These are phyloP conservation scores for Stichopus chloronotus DNA, from an alignment of 35 echinoderm and acorn worm species.

Conservation along the genomic window DNA sequence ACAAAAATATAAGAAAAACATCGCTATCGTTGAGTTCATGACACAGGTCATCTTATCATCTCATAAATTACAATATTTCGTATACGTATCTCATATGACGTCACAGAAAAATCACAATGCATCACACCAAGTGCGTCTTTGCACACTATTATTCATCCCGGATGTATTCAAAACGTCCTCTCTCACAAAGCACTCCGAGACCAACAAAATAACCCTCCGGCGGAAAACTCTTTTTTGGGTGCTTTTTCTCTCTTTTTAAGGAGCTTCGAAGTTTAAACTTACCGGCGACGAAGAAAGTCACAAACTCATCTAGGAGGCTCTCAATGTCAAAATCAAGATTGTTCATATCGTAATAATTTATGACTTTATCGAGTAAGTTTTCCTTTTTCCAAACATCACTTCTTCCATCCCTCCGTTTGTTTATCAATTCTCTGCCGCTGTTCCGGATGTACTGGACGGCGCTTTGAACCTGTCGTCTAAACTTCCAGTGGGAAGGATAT, in stretches of 20 bases:
- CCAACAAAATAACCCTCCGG: too few species aligned
- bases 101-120: too few species aligned
- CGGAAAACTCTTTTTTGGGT: too few species aligned
- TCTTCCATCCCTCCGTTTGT: not conserved
- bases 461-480: constrained; percentile 13
- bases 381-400: too few species aligned
- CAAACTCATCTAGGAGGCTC: constrained; percentile 58
- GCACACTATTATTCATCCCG: too few species aligned
- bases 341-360: not conserved
- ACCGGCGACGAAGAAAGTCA: constrained; percentile 71
- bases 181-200: too few species aligned
- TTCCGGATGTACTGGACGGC: constrained; percentile 16
- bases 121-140: too few species aligned
- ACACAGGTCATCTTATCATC: too few species aligned
- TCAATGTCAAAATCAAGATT: constrained; percentile 46
- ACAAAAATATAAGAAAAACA: too few species aligned
- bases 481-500: constrained; percentile 26
- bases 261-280: not conserved
- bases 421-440: not conserved
- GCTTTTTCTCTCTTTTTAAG: too few species aligned
- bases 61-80: not conserved
- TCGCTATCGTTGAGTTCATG: not conserved
- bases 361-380: constrained; percentile 1
- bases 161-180: too few species aligned
- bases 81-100: not conserved